phyloP scores from a whole-genome alignment of 2,797 vertebrate genomes.

The Anas capensis region DNA sequence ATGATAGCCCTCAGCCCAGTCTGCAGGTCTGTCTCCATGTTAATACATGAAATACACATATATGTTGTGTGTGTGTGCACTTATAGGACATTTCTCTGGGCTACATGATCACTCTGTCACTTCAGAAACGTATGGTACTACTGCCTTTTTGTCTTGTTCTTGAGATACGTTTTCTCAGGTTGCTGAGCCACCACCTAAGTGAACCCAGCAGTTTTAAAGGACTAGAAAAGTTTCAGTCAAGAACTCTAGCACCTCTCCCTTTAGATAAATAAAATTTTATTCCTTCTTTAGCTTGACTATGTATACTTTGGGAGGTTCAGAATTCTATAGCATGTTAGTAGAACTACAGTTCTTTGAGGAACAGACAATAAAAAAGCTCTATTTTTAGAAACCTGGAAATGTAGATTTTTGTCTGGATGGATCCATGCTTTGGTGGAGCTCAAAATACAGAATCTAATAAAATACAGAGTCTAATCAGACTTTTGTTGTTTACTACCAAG shows the following conservation, averaged over 20 bases:
- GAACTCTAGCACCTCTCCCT: background rate
- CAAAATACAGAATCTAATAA: background rate
- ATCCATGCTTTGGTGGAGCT: background rate
- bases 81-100: background rate
- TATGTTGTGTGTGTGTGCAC: background rate
- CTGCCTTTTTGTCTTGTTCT: background rate
- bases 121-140: background rate
- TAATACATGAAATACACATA: background rate
- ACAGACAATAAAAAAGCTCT: background rate
- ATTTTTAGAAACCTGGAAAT: background rate
- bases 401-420: background rate
- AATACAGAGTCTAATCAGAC: background rate
- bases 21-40: background rate
- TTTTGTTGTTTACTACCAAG: slow-evolving; percentile 1
- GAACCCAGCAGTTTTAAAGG: background rate
- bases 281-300: background rate
- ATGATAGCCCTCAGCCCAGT: background rate
- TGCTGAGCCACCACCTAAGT: background rate
- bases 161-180: background rate
- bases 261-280: background rate
- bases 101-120: background rate
- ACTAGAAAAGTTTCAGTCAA: background rate
- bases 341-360: background rate
- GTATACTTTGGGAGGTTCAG: background rate
- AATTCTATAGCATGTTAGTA: background rate